These are phyloP conservation scores for Rambutsinella grinnellia DNA, from an alignment of 2,888 invertebrate species.

Conservation along the genomic window DNA sequence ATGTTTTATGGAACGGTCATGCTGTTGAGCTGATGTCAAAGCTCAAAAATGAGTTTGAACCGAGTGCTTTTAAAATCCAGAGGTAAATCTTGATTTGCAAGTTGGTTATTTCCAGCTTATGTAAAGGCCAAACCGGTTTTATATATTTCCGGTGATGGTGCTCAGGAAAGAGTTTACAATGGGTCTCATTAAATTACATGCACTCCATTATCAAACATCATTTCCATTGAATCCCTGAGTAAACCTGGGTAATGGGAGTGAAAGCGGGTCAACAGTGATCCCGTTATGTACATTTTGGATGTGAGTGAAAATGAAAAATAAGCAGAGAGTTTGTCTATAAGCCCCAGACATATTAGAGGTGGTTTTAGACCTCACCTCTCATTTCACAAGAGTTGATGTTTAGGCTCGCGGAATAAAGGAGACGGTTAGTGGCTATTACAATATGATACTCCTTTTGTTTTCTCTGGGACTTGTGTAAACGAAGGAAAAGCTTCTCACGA, in stretches of 20 bases:
- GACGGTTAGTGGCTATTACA: neutral
- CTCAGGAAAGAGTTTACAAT: conserved; percentile 37
- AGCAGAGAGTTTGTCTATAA: no score
- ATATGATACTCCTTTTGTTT: neutral
- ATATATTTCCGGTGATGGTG: conserved; percentile 10
- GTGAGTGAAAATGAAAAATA: neutral
- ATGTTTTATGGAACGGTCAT: neutral
- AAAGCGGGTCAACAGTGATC: conserved; percentile 25
- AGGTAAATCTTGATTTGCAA: neutral
- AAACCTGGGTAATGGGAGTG: conserved; percentile 21
- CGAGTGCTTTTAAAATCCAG: neutral
- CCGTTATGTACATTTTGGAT: neutral
- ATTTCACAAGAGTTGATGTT: neutral
- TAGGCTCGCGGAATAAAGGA: neutral
- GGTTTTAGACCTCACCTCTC: no score
- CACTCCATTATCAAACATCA: conserved; percentile 29
- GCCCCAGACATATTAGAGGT: no score
- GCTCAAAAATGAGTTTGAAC: neutral
- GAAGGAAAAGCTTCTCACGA: conserved; percentile 32
- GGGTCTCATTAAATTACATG: conserved; percentile 48
- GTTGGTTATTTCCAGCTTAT: neutral
- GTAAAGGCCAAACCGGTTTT: neutral
- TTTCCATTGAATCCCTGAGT: conserved; percentile 19
- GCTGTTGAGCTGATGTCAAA: neutral
- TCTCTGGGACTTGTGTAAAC: neutral